Percentiles rank a stretch among this genome's conserved stretches.
phyloP scores from a whole-genome alignment of 2,113 vertebrate genomes.

The Alligator sinensis region DNA sequence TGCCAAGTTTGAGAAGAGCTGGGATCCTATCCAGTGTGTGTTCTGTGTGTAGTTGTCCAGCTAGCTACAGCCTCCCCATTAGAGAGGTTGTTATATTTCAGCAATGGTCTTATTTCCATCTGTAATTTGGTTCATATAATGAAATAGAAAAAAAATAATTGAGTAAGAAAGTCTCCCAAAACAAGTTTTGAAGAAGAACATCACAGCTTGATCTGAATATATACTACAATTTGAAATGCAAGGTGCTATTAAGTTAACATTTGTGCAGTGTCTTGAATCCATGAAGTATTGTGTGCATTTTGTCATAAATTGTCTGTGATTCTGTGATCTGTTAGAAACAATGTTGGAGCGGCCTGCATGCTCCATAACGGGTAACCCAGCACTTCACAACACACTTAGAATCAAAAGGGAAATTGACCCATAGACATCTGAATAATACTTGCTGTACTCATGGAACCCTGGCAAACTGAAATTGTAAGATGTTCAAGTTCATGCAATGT shows the following conservation, averaged over 20 bases:
- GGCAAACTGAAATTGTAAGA: background rate
- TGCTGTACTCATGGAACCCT: slow-evolving; percentile 16
- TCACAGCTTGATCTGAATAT: background rate
- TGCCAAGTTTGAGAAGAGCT: background rate
- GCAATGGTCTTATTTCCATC: background rate
- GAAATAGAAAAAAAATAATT: background rate
- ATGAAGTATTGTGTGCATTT: background rate
- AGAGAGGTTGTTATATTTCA: background rate
- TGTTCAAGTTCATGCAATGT: background rate
- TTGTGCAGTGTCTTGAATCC: background rate
- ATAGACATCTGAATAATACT: background rate
- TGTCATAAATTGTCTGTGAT: too few species aligned
- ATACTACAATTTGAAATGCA: background rate
- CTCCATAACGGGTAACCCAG: background rate
- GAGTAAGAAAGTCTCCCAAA: background rate
- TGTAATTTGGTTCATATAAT: too few species aligned
- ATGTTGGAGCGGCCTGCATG: background rate
- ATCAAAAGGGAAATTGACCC: background rate
- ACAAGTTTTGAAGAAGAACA: background rate
- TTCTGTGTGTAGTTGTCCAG: background rate
- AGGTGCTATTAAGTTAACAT: background rate
- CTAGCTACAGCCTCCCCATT: background rate
- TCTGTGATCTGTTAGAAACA: background rate
- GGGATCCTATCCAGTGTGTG: background rate
- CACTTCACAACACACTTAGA: background rate